Percentiles rank a stretch among this genome's conserved stretches.
phyloP scores from a whole-genome alignment of 2,888 invertebrate species.

The Zonitis immaculata region DNA sequence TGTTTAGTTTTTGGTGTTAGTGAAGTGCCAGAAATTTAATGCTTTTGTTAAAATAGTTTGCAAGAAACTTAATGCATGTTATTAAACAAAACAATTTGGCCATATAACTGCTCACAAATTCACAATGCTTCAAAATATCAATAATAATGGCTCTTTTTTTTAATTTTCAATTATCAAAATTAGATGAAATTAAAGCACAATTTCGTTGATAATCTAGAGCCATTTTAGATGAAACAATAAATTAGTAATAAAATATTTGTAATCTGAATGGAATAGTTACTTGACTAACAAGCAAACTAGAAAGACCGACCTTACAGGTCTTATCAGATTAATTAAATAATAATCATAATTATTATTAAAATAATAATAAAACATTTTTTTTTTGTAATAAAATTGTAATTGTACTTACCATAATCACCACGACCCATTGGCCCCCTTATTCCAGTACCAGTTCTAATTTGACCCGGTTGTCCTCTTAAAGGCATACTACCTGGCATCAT shows the following conservation, averaged over 20 bases:
- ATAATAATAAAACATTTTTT: background rate
- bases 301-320: constrained; percentile 25
- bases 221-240: background rate
- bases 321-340: background rate
- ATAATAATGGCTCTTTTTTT: background rate
- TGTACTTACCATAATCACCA: constrained; percentile 84
- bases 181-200: too few species aligned
- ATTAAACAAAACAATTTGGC: constrained; percentile 4
- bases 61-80: constrained; percentile 14
- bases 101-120: background rate
- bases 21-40: constrained; percentile 25
- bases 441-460: constrained; percentile 48
- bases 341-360: background rate
- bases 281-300: constrained; percentile 46
- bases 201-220: too few species aligned
- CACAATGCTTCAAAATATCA: background rate
- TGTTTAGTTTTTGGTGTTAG: constrained; percentile 28
- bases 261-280: constrained; percentile 45
- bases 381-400: background rate
- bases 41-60: constrained; percentile 18
- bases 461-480: constrained; percentile 53
- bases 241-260: constrained; percentile 10
- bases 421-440: constrained; percentile 72
- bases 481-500: constrained; percentile 64
- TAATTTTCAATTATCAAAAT: background rate